phyloP scores from a whole-genome alignment of 2,888 invertebrate species.

The Bellardia pandia region DNA sequence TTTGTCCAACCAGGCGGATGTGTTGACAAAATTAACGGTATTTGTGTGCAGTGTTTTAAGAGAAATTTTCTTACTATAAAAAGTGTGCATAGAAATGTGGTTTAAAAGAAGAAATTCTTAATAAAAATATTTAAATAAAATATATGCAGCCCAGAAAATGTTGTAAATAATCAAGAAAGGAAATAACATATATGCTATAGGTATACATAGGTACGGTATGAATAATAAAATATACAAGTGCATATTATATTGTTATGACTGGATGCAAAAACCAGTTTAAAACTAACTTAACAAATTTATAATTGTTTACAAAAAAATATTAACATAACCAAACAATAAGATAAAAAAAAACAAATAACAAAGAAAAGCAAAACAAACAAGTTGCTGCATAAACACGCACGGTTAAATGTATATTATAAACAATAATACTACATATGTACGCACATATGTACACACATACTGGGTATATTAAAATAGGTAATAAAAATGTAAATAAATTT shows the following conservation, averaged over 20 bases:
- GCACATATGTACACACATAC: too few relatives aligned
- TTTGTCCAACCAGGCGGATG: slow-evolving; percentile 67
- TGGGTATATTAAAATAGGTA: too few relatives aligned
- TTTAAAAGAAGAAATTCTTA: slow-evolving; percentile 27
- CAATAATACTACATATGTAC: background rate
- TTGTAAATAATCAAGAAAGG: background rate
- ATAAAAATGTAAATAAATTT: slow-evolving; percentile 27
- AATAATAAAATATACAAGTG: slow-evolving; percentile 29
- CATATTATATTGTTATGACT: slow-evolving; percentile 45
- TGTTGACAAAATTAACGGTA: slow-evolving; percentile 68
- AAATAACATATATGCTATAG: background rate
- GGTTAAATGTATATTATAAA: background rate
- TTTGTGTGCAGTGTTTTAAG: slow-evolving; percentile 20
- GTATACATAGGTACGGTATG: background rate
- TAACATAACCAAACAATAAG: slow-evolving; percentile 44
- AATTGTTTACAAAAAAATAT: slow-evolving; percentile 54
- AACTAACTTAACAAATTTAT: slow-evolving; percentile 21
- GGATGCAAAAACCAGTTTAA: slow-evolving; percentile 55
- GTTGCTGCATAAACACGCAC: slow-evolving; percentile 25
- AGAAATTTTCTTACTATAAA: slow-evolving; percentile 17
- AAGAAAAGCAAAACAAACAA: slow-evolving; percentile 48
- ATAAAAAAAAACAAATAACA: slow-evolving; percentile 16
- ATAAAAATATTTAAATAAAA: slow-evolving; percentile 7
- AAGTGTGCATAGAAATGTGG: slow-evolving; percentile 23
- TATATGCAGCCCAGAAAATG: background rate